Percentiles rank a stretch among this genome's conserved stretches.
These are phyloP conservation scores for Macropodus opercularis DNA, from an alignment of 2,797 vertebrate genomes.

Conservation along the genomic window DNA sequence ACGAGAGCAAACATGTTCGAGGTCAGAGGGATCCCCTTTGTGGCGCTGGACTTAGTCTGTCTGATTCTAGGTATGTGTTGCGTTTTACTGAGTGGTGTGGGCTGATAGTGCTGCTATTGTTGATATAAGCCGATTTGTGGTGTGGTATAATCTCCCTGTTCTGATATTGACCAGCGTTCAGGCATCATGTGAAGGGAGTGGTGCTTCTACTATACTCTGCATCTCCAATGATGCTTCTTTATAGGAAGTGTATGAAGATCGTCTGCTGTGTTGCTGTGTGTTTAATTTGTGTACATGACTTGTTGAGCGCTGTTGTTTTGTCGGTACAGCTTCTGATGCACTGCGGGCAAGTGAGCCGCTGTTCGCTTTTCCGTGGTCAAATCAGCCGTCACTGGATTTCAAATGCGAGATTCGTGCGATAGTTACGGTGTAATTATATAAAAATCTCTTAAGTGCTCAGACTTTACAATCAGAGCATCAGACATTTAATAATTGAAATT, in stretches of 20 bases:
- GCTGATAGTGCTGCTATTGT: neutral
- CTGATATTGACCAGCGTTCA: conserved; percentile 20
- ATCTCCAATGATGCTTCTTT: neutral
- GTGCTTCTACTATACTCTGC: conserved; percentile 1
- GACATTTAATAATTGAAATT: too few relatives aligned
- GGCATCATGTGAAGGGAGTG: conserved; percentile 62
- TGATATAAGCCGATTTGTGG: conserved; percentile 29
- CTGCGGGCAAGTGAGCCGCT: too few relatives aligned
- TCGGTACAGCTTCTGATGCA: too few relatives aligned
- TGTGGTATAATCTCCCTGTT: conserved; percentile 20
- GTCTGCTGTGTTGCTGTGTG: too few relatives aligned
- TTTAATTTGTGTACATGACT: too few relatives aligned
- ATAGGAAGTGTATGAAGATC: neutral
- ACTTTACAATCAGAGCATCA: too few relatives aligned
- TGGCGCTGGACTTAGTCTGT: conserved; percentile 90
- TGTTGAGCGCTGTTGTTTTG: too few relatives aligned
- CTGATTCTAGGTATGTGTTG: conserved; percentile 88
- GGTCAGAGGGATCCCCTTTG: conserved; percentile 87
- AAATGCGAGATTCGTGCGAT: too few relatives aligned
- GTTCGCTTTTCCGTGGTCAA: too few relatives aligned
- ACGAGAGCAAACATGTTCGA: conserved; percentile 88
- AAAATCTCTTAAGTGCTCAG: too few relatives aligned
- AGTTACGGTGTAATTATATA: too few relatives aligned
- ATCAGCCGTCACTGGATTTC: too few relatives aligned
- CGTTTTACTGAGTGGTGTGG: neutral